Evolutionary conservation across 2,113 vertebrate species (phyloP).

Genomic region (Pluvialis apricaria): DNA sequence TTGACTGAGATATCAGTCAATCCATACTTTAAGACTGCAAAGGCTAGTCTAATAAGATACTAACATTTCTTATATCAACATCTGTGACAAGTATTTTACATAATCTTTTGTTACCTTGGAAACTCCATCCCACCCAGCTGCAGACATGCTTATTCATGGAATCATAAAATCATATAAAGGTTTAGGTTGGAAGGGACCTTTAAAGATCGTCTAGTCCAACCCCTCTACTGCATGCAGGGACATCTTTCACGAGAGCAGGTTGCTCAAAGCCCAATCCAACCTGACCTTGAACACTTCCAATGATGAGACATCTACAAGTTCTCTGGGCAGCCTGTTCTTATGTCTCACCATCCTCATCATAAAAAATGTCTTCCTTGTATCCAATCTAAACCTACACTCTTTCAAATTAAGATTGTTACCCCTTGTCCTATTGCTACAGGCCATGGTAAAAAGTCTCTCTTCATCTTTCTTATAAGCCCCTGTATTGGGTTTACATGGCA

Average conservation of each 20-base stretch:
- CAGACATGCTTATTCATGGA: background rate
- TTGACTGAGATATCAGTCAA: background rate
- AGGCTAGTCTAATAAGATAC: background rate
- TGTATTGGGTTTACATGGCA: background rate
- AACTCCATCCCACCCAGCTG: background rate
- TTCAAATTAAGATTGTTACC: background rate
- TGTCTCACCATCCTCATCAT: background rate
- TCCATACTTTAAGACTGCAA: background rate
- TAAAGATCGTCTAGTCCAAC: background rate
- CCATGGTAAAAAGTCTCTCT: background rate
- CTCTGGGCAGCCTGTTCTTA: background rate
- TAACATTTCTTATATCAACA: background rate
- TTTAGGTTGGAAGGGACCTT: background rate
- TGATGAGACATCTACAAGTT: background rate
- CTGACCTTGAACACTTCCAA: background rate
- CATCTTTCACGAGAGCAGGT: background rate
- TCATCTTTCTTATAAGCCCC: background rate
- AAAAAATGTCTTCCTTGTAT: background rate
- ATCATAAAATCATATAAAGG: background rate
- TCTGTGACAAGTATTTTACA: background rate
- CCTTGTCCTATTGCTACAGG: background rate
- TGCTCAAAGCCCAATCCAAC: background rate
- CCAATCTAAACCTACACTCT: background rate
- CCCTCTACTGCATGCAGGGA: fast-evolving
- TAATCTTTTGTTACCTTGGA: background rate